Conservation (phyloP, 2,113 vertebrate genomes). For the Riparia riparia region DNA sequence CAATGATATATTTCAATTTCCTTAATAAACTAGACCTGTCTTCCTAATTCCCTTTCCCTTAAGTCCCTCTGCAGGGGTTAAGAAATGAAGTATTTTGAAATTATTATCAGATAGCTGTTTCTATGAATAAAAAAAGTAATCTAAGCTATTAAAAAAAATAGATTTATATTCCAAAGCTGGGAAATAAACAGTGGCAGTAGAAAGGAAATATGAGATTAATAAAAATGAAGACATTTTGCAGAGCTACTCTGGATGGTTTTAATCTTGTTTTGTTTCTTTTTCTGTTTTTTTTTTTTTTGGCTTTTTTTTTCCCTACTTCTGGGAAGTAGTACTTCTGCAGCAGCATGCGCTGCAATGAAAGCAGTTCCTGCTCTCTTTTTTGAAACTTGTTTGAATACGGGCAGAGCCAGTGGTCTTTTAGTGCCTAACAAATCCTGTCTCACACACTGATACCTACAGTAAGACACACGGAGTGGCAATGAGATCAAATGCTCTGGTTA, state of each 20-base stretch:
- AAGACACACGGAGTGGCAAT: slow-evolving; percentile 7
- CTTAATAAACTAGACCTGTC: slow-evolving; percentile 58
- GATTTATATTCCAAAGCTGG: slow-evolving; percentile 9
- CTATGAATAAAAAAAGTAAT: slow-evolving; percentile 23
- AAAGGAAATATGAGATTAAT: slow-evolving; percentile 45
- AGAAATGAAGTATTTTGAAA: slow-evolving; percentile 41
- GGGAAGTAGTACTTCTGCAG: not conserved
- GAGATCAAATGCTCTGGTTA: slow-evolving; percentile 74
- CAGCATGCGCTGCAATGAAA: not conserved
- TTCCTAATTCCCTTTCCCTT: slow-evolving; percentile 40
- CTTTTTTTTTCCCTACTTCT: not conserved
- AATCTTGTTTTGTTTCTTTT: not conserved
- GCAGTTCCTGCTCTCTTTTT: slow-evolving; percentile 5
- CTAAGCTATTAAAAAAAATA: not conserved
- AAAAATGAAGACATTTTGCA: slow-evolving; percentile 35
- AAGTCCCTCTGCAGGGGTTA: slow-evolving; percentile 28
- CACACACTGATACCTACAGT: slow-evolving; percentile 37
- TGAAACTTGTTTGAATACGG: not conserved
- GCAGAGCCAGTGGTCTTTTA: not conserved
- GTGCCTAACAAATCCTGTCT: slow-evolving; percentile 8
- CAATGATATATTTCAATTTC: slow-evolving; percentile 64
- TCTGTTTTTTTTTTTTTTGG: not conserved
- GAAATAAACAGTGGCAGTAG: slow-evolving; percentile 31
- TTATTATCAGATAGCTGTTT: slow-evolving; percentile 29
- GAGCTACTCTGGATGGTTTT: slow-evolving; percentile 24